Evolutionary conservation across 2,888 invertebrate genomes (phyloP).

Genomic region (Lepidocyrtoides sp.): DNA sequence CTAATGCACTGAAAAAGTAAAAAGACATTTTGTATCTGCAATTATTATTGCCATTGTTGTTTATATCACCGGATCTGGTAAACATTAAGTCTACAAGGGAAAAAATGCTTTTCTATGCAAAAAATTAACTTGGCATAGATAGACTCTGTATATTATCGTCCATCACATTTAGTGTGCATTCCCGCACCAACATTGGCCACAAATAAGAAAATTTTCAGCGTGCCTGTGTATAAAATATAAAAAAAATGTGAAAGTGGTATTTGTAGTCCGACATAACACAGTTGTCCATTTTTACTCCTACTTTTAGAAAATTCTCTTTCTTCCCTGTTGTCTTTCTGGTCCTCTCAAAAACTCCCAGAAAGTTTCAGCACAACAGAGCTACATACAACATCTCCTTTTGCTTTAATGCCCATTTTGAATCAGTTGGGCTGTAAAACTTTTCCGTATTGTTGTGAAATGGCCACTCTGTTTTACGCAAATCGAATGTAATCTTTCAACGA

Average conservation of each 20-base stretch:
- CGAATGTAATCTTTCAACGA: background rate
- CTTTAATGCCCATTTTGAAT: background rate
- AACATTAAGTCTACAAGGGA: background rate
- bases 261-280: background rate
- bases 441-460: background rate
- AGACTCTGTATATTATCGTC: no score
- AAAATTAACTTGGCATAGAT: background rate
- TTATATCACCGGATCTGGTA: background rate
- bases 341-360: background rate
- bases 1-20: background rate
- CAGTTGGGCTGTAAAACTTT: background rate
- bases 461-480: background rate
- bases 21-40: conserved; percentile 24
- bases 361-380: conserved; percentile 8
- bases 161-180: background rate
- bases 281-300: background rate
- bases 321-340: background rate
- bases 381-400: background rate
- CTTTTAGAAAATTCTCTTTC: background rate
- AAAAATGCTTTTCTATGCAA: background rate
- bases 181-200: background rate
- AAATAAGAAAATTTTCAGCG: conserved; percentile 5
- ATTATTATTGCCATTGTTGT: conserved; percentile 44
- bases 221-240: background rate
- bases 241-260: conserved; percentile 24